Evolutionary conservation across 2,113 vertebrate species (phyloP), one percentile per base, ranked within the genome.

Genomic region (Otolemur garnettii): DNA sequence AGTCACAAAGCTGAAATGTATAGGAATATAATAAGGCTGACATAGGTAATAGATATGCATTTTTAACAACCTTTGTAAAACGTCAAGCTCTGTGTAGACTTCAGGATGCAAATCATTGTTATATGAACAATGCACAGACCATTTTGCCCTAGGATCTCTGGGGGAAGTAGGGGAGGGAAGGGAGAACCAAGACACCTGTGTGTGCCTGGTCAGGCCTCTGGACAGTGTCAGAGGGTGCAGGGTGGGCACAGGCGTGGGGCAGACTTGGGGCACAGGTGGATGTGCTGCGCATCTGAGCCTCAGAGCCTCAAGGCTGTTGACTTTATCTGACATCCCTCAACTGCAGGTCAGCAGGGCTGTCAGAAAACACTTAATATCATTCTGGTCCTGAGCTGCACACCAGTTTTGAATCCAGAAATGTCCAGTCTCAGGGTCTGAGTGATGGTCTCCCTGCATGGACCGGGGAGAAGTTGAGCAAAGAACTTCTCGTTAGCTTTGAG

Each of bases 281-380:
- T 78, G 81, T 75, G 35, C 60, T 35, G 26, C 35, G 42, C 1
- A 0, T 21, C 13, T 19, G 53, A 55, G 33, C 71, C 72, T 93
- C 71, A 33, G 68, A 57, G 33, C 71, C 72, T 93, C 71, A 33
- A 60, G 24, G 22, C 78, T 45, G 21, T 33, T 0, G 9, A 3
- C 33, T 68, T 59, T 60, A 35, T 24, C 74, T 64, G 19, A 7
- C 18, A 18, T 50, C 22, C 38, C 1, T 30, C 10, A 14, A 21
- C 30, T 0, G 7, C 5, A 2, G 6, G 19, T 45, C 21, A 18
- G 45, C 1, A 22, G 90, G 21, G 45, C 17, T 11, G 0, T 38
- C 22, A 2, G 72, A 35, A 75, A 50, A 68, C 53, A 72, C 64
- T 35, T 0, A 0, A 1, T 13, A 19, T 8, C 17, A 45, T 53